Percentiles rank a stretch among this genome's conserved stretches.
phyloP scores from a whole-genome alignment of 2,888 invertebrate genomes.

The Eupithecia insigniata region DNA sequence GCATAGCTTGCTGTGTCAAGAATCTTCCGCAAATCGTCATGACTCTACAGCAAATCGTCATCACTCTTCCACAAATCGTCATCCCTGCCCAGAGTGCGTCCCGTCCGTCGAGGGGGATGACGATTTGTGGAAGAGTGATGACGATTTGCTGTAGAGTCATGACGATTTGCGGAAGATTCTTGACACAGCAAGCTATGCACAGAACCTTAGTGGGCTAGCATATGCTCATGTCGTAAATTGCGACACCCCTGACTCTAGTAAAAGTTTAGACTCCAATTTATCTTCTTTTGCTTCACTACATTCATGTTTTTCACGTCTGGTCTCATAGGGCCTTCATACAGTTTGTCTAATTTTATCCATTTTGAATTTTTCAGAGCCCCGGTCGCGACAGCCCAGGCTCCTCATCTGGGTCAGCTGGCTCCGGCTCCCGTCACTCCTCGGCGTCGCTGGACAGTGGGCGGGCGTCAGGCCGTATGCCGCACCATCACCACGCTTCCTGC shows the following conservation, averaged over 20 bases:
- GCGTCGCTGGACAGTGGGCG: slow-evolving; percentile 96
- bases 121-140: too few species aligned
- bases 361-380: slow-evolving; percentile 86
- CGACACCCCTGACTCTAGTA: background rate
- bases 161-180: background rate
- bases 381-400: slow-evolving; percentile 97
- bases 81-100: too few species aligned
- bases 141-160: too few species aligned
- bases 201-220: background rate
- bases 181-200: background rate
- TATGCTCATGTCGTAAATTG: background rate
- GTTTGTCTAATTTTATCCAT: background rate
- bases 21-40: too few species aligned
- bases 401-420: slow-evolving; percentile 93
- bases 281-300: background rate
- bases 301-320: background rate
- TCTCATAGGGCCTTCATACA: background rate
- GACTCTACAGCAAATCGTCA: too few species aligned
- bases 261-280: background rate
- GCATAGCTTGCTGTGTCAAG: background rate
- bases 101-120: too few species aligned
- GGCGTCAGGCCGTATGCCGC: slow-evolving; percentile 91
- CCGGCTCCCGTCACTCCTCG: slow-evolving; percentile 94
- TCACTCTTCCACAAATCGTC: too few species aligned
- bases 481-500: slow-evolving; percentile 90